Evolutionary conservation across 2,797 vertebrate genomes (phyloP).

Genomic region (Phaenicophaeus curvirostris): DNA sequence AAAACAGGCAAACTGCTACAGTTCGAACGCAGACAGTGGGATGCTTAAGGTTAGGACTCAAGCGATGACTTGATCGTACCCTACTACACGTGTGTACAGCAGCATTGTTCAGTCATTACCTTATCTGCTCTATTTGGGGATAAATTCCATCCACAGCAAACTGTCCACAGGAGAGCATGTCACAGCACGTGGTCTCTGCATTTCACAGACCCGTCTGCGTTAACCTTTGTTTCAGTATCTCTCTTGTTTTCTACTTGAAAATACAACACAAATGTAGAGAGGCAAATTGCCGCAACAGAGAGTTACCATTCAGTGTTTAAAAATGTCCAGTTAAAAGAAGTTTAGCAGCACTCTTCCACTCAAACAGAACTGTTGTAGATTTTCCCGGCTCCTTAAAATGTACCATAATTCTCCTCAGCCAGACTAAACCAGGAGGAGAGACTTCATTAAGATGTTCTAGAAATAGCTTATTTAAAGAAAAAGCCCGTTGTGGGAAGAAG

Average conservation of each 20-base stretch:
- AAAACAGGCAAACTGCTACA: background rate
- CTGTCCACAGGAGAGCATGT: background rate
- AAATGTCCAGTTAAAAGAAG: background rate
- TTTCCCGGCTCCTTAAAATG: background rate
- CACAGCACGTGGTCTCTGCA: background rate
- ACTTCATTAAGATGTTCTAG: background rate
- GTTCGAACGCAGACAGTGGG: background rate
- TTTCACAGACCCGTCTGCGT: background rate
- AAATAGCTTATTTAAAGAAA: background rate
- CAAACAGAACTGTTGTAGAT: background rate
- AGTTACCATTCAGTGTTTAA: background rate
- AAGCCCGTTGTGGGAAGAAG: background rate
- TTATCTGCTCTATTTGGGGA: background rate
- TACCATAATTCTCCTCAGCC: background rate
- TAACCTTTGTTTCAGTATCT: background rate
- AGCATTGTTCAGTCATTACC: background rate
- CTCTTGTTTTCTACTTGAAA: background rate
- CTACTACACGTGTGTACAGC: background rate
- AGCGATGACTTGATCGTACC: background rate
- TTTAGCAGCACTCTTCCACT: background rate
- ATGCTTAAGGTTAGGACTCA: background rate
- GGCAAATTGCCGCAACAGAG: background rate
- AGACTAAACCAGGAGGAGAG: background rate
- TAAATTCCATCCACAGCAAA: background rate
- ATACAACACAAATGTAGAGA: background rate